Base-by-base conservation (phyloP, 2,113 vertebrate species). In the Sorex araneus region DNA sequence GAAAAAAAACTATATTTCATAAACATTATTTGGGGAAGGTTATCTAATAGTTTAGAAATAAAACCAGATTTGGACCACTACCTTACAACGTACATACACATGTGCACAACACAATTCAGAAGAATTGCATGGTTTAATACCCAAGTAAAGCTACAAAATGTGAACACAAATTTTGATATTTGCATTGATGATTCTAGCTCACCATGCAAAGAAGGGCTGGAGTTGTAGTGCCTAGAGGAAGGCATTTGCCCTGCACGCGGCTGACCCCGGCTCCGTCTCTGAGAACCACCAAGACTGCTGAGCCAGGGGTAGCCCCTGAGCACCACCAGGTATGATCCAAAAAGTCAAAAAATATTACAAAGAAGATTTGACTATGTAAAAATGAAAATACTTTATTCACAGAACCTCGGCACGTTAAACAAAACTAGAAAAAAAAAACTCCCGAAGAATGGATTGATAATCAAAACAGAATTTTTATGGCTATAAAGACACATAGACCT, bases 111-210 rank as follows among this genome's bases (percentile, higher is more conserved):
- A 32, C 2, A 84, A 66, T 47, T 82, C 25, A 87, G 43, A 74
- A 83, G 8, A 77, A 73, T 50, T 82, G 40, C 80, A 25, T 34
- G 63, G 54, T 90, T 87, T 66, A 82, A 66, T 73, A 23, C n/a
- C 45, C 90, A 57, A 60, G 21, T 57, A 83, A 66, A 87, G 36
- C 45, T 66, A 67, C 54, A 71, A 60, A 40, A 34, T 78, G 64
- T 74, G 10, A 13, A 77, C 54, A 36, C 32, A 73, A 82, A 0
- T 2, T 71, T 73, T 23, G 12, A 6, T 45, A 30, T 91, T 54
- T 84, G 27, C 63, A 10, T 74, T 32, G 18, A 87, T 32, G 18
- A 87, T 78, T 30, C 23, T 67, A 57, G 19, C 6, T 16, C 75
- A 43, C 45, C 60, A 91, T 60, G 2, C 15, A 47, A 13, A 77